phyloP scores from a whole-genome alignment of 2,797 vertebrate species.

The Falco peregrinus region DNA sequence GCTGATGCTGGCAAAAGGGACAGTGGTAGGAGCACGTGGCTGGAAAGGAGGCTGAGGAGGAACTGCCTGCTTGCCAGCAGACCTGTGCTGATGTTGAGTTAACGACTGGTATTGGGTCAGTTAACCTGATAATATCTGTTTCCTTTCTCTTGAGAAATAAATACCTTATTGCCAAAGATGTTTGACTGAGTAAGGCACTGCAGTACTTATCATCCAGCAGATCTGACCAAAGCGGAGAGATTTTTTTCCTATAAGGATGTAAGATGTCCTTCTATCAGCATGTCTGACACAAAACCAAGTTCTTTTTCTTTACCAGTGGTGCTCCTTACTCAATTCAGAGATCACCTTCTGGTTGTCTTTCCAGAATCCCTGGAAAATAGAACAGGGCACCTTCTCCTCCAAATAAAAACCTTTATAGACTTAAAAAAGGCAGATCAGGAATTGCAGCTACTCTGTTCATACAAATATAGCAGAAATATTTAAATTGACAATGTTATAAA shows the following conservation, averaged over 20 bases:
- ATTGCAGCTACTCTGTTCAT: neutral
- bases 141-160: constrained; percentile 28
- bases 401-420: neutral
- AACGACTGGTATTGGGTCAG: constrained; percentile 16
- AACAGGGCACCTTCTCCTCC: neutral
- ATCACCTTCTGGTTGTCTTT: neutral
- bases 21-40: neutral
- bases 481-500: neutral
- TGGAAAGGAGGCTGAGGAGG: neutral
- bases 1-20: neutral
- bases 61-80: neutral
- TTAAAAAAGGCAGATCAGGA: neutral
- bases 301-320: neutral
- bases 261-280: neutral
- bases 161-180: neutral
- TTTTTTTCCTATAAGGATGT: neutral
- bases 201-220: neutral
- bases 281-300: neutral
- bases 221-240: neutral
- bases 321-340: neutral
- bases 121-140: constrained; percentile 6
- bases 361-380: neutral
- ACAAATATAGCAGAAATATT: neutral
- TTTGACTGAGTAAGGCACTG: neutral
- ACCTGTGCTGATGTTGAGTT: neutral